Evolutionary conservation across 1,140 invertebrate species (phyloP), one percentile per base, ranked within the genome.

Genomic region (Aphidius gifuensis): DNA sequence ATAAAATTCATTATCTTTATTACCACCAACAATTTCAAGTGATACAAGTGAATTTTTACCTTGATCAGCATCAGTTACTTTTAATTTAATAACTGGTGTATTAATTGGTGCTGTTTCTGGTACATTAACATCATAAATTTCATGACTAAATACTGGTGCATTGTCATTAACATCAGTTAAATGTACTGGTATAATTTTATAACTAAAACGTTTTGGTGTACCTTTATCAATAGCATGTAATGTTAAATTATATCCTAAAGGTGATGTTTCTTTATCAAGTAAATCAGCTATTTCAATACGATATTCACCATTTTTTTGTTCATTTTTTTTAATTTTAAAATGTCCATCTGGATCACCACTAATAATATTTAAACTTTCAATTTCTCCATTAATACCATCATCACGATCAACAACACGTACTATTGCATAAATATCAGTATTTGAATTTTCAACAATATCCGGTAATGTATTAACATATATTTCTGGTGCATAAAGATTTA

Each of bases 11-110:
- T 88, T 87, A 42, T 92, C 91, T 70, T 94, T 90, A 78, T 98
- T 97, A 0, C 96, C 94, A 9, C 90, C 92, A 5, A 95, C 93
- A 59, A 98, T 96, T 77, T 92, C 91, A 54, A 96, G 86, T 63
- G 88, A 89, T 0, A 96, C 91, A 69, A 90, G 80, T 1, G 91
- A 92, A 74, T 94, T 94, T 71, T 84, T 86, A 0, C 91, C 92
- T 59, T 88, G 85, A 73, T 94, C 92, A 1, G 88, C 86, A 72
- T 97, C 94, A 7, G 85, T 90, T 0, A 96, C 93, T 72, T 92
- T 91, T 9, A 98, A 82, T 65, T 90, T 83, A 11, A 96, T 89
- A 16, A 97, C 85, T 0, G 94, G 93, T 16, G 92, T 94, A 70
- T 93, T 92, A 3, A 92, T 81, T 1, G 95, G 94, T 0, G 92